Percentiles rank a stretch among this genome's conserved stretches.
phyloP scores from a whole-genome alignment of 2,797 vertebrate genomes.

The Anguilla marmorata region DNA sequence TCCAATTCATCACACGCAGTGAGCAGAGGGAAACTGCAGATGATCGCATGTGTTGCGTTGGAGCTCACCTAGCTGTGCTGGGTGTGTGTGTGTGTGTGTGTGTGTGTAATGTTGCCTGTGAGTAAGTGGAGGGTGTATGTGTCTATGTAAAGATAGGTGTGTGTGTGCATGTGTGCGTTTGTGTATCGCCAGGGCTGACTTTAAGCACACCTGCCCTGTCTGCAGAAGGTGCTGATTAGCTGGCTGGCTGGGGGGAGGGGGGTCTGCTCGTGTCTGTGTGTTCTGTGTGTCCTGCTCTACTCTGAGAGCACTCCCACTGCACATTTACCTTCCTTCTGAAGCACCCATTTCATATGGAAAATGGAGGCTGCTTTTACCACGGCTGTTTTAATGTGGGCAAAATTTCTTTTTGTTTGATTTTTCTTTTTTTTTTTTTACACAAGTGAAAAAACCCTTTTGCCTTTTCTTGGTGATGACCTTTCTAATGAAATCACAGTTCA shows the following conservation, averaged over 20 bases:
- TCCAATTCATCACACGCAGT: neutral
- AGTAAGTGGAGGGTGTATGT: neutral
- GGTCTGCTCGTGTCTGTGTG: neutral
- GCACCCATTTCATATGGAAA: neutral
- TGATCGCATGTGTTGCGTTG: neutral
- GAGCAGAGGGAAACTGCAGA: neutral
- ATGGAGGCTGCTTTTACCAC: neutral
- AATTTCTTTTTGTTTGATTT: neutral
- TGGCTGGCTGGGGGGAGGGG: neutral
- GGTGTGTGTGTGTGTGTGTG: neutral
- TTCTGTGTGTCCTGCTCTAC: neutral
- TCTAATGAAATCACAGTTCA: neutral
- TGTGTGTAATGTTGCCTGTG: neutral
- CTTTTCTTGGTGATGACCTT: neutral
- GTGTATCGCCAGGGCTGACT: neutral
- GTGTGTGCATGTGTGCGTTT: neutral
- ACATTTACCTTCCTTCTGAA: neutral
- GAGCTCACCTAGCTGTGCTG: neutral
- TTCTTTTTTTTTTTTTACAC: neutral
- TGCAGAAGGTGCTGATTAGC: too few species aligned
- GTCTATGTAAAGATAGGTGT: neutral
- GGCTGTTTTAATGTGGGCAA: neutral
- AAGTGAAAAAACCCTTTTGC: neutral
- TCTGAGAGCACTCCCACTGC: neutral
- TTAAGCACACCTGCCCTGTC: too few species aligned